Conservation (phyloP, 1,140 invertebrate species). For the Drosophila novamexicana region DNA sequence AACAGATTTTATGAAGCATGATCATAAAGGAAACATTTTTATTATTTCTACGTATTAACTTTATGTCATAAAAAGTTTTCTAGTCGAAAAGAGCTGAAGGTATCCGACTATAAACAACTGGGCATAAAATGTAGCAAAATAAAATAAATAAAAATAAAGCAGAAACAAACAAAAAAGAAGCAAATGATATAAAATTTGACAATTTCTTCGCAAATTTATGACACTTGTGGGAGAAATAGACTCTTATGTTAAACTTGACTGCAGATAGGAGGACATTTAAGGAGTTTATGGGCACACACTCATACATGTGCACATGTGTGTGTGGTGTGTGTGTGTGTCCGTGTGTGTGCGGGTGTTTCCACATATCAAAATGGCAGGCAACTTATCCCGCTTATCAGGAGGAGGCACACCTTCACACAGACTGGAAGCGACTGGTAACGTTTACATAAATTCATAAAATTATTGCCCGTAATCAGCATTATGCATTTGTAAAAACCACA, state of each 20-base stretch:
- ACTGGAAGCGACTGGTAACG: constrained; percentile 41
- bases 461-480: constrained; percentile 84
- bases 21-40: too few relatives aligned
- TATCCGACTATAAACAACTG: background rate
- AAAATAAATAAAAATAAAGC: background rate
- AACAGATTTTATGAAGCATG: background rate
- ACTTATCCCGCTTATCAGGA: constrained; percentile 50
- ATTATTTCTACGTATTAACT: background rate
- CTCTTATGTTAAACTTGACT: constrained; percentile 14
- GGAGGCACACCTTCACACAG: constrained; percentile 57
- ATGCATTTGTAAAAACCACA: constrained; percentile 82
- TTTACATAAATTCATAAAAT: constrained; percentile 84
- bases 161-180: constrained; percentile 4
- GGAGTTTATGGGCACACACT: constrained; percentile 40
- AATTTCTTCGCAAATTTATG: constrained; percentile 58
- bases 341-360: background rate
- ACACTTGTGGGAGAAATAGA: constrained; percentile 53
- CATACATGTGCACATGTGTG: background rate
- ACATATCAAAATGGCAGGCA: constrained; percentile 13
- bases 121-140: constrained; percentile 2
- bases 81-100: background rate
- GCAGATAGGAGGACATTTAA: constrained; percentile 42
- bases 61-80: background rate
- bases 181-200: constrained; percentile 35
- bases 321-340: background rate